These are phyloP conservation scores for Rhineura floridana DNA, from an alignment of 2,113 vertebrate species.

Conservation along the genomic window DNA sequence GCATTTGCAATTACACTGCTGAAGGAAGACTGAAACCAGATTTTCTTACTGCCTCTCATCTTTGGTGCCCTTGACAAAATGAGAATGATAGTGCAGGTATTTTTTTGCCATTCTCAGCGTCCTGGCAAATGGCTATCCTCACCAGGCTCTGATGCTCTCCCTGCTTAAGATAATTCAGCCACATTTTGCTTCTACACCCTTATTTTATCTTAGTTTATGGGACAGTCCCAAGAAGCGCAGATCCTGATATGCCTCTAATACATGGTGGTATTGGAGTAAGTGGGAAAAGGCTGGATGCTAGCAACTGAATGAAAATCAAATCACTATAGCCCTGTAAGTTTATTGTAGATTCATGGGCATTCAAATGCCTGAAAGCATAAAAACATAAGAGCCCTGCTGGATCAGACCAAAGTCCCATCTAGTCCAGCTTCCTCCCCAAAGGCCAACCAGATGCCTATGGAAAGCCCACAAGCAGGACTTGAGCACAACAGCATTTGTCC, in stretches of 20 bases:
- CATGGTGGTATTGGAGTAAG: background rate
- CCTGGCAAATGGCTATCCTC: background rate
- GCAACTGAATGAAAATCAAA: background rate
- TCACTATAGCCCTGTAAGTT: background rate
- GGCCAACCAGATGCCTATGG: too few relatives aligned
- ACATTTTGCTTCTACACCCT: background rate
- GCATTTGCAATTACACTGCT: conserved; percentile 25
- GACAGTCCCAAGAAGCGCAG: background rate
- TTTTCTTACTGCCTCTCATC: background rate
- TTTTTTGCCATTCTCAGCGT: background rate
- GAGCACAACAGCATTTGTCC: too few relatives aligned
- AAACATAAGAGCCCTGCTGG: background rate
- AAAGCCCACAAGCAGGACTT: too few relatives aligned
- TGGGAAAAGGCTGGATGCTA: background rate
- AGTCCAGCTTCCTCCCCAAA: too few relatives aligned
- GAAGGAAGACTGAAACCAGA: background rate
- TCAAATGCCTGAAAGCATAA: background rate
- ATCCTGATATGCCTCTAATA: background rate
- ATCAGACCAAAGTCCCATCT: background rate
- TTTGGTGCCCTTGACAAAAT: background rate
- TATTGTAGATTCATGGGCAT: background rate
- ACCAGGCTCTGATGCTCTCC: background rate
- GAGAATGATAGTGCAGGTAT: background rate
- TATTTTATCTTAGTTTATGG: background rate
- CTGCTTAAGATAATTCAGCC: background rate